Evolutionary conservation across 2,888 invertebrate genomes (phyloP).

Genomic region (Rhagonycha fulva): DNA sequence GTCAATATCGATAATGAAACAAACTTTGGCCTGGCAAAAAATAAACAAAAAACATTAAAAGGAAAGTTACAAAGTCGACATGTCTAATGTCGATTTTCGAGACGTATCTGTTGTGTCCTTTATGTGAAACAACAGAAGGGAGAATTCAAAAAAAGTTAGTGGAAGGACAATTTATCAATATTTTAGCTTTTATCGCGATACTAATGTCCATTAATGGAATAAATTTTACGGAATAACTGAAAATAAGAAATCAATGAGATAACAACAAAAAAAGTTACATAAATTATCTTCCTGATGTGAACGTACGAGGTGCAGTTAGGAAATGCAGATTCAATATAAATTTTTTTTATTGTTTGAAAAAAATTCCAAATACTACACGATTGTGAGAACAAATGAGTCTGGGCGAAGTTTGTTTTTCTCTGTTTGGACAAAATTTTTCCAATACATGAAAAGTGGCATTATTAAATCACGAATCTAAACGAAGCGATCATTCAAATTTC

Average conservation of each 20-base stretch:
- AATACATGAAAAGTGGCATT: neutral
- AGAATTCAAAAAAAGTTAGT: constrained; percentile 10
- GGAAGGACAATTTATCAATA: neutral
- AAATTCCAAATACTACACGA: neutral
- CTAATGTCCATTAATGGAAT: neutral
- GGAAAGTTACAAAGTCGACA: constrained; percentile 13
- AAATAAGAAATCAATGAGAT: too few relatives aligned
- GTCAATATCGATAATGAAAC: neutral
- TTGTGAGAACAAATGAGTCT: neutral
- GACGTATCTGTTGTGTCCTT: constrained; percentile 17
- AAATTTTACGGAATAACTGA: too few relatives aligned
- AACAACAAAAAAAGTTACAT: too few relatives aligned
- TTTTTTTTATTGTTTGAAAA: neutral
- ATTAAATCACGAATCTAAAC: neutral
- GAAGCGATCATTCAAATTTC: neutral
- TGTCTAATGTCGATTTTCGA: constrained; percentile 18
- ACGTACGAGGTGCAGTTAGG: too few relatives aligned
- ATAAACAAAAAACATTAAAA: constrained; percentile 12
- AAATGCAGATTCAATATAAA: too few relatives aligned
- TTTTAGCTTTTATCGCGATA: neutral
- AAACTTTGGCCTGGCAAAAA: neutral
- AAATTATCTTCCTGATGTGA: too few relatives aligned
- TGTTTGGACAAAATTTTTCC: neutral
- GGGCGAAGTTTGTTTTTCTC: neutral
- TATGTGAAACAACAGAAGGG: constrained; percentile 9